Evolutionary conservation across 1,140 invertebrate species (phyloP), one percentile per base, ranked within the genome.

Genomic region (Aphelenchoides besseyi): DNA sequence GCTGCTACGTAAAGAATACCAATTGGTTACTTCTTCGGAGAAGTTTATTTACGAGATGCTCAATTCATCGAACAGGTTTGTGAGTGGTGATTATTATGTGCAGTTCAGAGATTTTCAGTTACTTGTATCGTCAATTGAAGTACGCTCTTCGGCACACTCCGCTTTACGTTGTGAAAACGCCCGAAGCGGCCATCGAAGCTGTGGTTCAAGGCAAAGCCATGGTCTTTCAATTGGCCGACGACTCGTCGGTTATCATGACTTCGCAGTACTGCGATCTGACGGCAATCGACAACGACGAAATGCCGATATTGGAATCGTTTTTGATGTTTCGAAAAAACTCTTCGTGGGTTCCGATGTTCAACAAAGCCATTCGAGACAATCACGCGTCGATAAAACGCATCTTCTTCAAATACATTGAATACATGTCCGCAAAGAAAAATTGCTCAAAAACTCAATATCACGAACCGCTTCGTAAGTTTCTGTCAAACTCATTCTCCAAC

Each of bases 201-300:
- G 55, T 59, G 5, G 5, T 33, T 5, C 5, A 5, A 28, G 18
- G 55, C 5, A 59, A 59, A 59, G 55, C 55, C 5, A 59, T 59
- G 55, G 23, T 59, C 5, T 59, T 59, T 33, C 55, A 59, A 33
- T 18, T 59, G 18, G 55, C 5, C 18, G 55, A 59, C 55, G 55
- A 59, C 55, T 5, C 55, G 16, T 59, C 55, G 12, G 41, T 48
- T 48, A 12, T 48, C 12, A 48, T 48, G 41, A 48, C 41, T 23
- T 16, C 12, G 12, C 12, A 48, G 41, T 48, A 48, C 41, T 48
- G 41, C 41, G 41, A 48, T 48, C 41, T 48, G 23, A 48, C 41
- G 12, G 23, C 41, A 23, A 48, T 48, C 12, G 41, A 48, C 41
- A n/a, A n/a, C n/a, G 41, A 48, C 41, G 41, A 48, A 23, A 48